A percentile compares a stretch with the other conserved stretches of the same genome.
Evolutionary conservation across 1,140 invertebrate species (phyloP).

Genomic region (Megalonaias nervosa): DNA sequence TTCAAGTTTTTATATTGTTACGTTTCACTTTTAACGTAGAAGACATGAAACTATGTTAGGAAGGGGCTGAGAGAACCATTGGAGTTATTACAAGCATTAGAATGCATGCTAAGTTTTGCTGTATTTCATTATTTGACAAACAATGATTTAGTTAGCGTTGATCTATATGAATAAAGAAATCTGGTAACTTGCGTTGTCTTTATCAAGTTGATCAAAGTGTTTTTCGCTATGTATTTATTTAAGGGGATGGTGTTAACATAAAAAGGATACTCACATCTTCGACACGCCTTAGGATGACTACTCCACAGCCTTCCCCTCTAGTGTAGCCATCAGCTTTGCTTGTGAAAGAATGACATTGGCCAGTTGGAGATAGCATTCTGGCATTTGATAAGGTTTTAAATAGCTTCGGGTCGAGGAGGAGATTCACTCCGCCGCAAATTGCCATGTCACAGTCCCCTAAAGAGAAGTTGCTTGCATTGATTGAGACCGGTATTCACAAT

Average conservation of each 20-base stretch:
- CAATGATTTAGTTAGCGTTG: too few species aligned
- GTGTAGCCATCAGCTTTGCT: conserved; percentile 56
- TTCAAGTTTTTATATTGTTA: too few species aligned
- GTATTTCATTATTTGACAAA: too few species aligned
- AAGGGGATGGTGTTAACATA: background rate
- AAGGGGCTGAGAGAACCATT: too few species aligned
- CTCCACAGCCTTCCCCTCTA: conserved; percentile 59
- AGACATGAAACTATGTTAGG: too few species aligned
- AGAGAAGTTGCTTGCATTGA: background rate
- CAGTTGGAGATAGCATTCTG: conserved; percentile 52
- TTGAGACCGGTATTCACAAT: too few species aligned
- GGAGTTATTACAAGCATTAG: too few species aligned
- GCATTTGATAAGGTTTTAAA: conserved; percentile 55
- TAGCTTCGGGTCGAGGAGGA: conserved; percentile 46
- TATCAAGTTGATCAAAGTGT: too few species aligned
- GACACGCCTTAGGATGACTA: conserved; percentile 51
- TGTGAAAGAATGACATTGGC: conserved; percentile 54
- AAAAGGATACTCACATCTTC: conserved; percentile 37
- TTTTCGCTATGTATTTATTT: background rate
- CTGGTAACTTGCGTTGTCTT: too few species aligned
- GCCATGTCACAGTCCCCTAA: conserved; percentile 55
- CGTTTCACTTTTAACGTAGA: too few species aligned
- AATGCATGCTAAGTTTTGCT: too few species aligned
- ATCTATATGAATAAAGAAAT: too few species aligned
- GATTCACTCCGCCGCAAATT: conserved; percentile 56